Evolutionary conservation across 2,797 vertebrate genomes (phyloP).

Genomic region (Lacerta bilineata): DNA sequence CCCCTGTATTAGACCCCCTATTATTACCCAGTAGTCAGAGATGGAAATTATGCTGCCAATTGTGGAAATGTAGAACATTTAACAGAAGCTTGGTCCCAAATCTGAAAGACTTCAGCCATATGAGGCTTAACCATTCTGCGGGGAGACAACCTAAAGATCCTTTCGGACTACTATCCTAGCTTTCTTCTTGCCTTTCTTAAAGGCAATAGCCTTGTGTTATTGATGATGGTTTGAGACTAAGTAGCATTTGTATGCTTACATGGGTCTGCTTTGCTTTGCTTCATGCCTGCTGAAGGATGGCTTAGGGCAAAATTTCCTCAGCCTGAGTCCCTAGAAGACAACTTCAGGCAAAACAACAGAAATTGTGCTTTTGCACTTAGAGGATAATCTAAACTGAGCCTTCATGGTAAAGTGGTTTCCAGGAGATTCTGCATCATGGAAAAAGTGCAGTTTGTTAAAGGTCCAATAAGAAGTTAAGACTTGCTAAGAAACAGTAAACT

Average conservation of each 20-base stretch:
- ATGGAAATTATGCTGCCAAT: neutral
- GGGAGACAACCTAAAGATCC: neutral
- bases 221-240: neutral
- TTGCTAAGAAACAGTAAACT: neutral
- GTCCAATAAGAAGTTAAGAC: neutral
- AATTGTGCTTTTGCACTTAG: neutral
- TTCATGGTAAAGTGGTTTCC: neutral
- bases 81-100: neutral
- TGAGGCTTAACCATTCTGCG: neutral
- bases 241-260: slow-evolving; percentile 1
- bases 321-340: neutral
- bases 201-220: neutral
- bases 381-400: neutral
- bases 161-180: neutral
- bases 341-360: neutral
- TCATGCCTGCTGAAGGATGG: neutral
- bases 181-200: slow-evolving; percentile 13
- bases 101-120: neutral
- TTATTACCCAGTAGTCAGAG: neutral
- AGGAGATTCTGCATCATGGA: neutral
- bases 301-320: slow-evolving; percentile 1
- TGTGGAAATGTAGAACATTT: slow-evolving; percentile 1
- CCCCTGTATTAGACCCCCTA: neutral
- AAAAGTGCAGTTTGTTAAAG: neutral
- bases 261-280: neutral